Conservation (phyloP, 2,888 invertebrate species). For the Lydus trimaculatus region DNA sequence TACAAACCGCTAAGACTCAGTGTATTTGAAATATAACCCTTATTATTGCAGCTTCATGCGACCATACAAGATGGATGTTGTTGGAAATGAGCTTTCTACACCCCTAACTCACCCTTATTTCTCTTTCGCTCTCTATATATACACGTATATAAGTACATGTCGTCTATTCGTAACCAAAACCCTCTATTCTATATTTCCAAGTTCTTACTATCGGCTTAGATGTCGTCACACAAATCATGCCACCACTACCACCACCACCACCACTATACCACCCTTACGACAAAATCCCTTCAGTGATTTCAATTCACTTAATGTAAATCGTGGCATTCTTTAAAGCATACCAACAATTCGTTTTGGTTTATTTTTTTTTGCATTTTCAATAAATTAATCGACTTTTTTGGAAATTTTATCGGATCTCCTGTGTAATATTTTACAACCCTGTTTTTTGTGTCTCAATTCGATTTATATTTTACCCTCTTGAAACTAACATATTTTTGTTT, state of each 20-base stretch:
- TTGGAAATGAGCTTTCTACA: constrained; percentile 56
- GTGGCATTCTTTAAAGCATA: neutral
- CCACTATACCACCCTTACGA: neutral
- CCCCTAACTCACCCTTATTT: constrained; percentile 16
- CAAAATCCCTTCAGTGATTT: neutral
- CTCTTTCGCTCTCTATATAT: no score
- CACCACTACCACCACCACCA: neutral
- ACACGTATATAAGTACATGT: no score
- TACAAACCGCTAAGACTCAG: neutral
- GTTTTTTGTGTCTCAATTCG: neutral
- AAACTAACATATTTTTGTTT: neutral
- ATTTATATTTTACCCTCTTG: neutral
- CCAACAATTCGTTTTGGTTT: neutral
- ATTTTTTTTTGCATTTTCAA: no score
- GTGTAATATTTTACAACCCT: neutral
- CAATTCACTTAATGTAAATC: constrained; percentile 4
- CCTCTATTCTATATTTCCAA: constrained; percentile 20
- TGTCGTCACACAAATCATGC: constrained; percentile 39
- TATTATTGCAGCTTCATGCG: constrained; percentile 58
- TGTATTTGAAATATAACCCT: constrained; percentile 56
- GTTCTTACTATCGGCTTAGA: constrained; percentile 28
- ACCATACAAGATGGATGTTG: constrained; percentile 59
- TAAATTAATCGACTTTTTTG: neutral
- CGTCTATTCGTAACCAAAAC: neutral
- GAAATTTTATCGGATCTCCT: neutral